phyloP scores from a whole-genome alignment of 64 coral and sea anemone species.

The Actinia equina region DNA sequence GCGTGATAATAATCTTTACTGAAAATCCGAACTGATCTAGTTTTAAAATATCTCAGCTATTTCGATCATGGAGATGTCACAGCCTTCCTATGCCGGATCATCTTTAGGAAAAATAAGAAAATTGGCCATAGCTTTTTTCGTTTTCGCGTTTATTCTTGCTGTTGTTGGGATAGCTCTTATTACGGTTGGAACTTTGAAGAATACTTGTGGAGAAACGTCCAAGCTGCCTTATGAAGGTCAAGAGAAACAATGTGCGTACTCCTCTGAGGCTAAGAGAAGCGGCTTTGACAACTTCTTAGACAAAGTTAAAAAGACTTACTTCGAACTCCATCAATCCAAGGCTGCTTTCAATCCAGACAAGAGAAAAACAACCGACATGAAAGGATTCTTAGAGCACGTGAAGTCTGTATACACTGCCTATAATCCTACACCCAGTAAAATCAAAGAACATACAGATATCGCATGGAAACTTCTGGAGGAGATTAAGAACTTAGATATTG shows the following conservation, averaged over 20 bases:
- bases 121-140: background rate
- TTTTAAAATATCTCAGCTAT: background rate
- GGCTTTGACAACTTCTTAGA: conserved; percentile 7
- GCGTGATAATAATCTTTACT: background rate
- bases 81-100: background rate
- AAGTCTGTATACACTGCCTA: background rate
- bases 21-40: no score
- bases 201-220: background rate
- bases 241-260: conserved; percentile 20
- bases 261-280: conserved; percentile 42
- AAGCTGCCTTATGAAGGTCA: background rate
- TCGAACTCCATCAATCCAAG: conserved; percentile 18
- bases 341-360: conserved; percentile 32
- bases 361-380: background rate
- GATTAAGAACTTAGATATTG: background rate
- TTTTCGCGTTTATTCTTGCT: background rate
- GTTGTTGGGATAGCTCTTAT: background rate
- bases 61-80: background rate
- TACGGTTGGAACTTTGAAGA: background rate
- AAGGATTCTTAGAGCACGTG: background rate
- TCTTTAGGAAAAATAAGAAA: background rate
- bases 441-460: conserved; percentile 10
- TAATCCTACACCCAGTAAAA: background rate
- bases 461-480: background rate
- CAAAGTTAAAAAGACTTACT: conserved; percentile 20